Evolutionary conservation across 2,797 vertebrate species (phyloP).

Genomic region (Phalanger gymnotis): DNA sequence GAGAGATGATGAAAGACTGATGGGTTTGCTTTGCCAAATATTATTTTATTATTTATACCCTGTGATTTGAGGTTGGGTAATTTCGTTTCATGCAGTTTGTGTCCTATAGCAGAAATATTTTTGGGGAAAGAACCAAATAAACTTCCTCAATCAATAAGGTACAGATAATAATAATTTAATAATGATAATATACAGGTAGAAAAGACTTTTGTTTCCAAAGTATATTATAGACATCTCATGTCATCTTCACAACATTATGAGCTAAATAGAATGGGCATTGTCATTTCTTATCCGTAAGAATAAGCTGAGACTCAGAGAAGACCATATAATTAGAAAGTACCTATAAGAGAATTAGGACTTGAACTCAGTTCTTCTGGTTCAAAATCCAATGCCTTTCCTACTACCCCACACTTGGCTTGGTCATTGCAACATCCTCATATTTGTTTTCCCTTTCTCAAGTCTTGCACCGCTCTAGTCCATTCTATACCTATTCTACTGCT

Average conservation of each 20-base stretch:
- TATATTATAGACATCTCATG: too few species aligned
- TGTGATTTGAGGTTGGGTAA: background rate
- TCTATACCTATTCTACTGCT: background rate
- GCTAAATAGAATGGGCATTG: too few species aligned
- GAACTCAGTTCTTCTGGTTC: background rate
- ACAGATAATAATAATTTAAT: too few species aligned
- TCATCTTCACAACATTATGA: too few species aligned
- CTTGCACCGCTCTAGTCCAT: background rate
- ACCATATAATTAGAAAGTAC: background rate
- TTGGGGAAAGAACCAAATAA: too few species aligned
- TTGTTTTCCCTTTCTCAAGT: background rate
- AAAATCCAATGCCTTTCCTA: background rate
- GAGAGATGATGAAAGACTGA: background rate
- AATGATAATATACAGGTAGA: too few species aligned
- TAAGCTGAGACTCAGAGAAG: background rate
- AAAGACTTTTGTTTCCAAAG: too few species aligned
- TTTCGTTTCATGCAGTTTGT: background rate
- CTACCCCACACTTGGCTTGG: background rate
- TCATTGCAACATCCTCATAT: background rate
- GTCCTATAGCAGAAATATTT: too few species aligned
- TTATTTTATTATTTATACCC: background rate
- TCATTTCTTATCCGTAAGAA: too few species aligned
- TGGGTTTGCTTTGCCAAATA: background rate
- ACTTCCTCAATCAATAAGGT: too few species aligned
- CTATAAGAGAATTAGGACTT: background rate